Evolutionary conservation across 2,797 vertebrate genomes (phyloP).

Genomic region (Liasis olivaceus): DNA sequence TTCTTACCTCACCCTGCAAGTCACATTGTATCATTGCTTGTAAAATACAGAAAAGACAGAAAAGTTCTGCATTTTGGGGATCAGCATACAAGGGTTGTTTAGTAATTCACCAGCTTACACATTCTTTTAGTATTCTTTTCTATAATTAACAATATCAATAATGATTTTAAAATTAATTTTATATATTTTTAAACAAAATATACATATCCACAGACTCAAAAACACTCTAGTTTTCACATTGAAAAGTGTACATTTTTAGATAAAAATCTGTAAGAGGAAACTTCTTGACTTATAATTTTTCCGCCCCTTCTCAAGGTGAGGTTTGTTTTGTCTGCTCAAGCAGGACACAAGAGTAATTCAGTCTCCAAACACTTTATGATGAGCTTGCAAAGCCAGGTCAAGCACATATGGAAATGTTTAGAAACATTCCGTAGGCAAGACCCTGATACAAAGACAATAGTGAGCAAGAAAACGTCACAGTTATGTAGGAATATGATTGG

Average conservation of each 20-base stretch:
- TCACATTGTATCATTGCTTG: not conserved
- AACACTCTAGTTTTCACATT: not conserved
- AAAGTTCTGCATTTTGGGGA: too few species aligned
- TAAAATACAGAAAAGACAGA: not conserved
- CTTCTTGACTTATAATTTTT: not conserved
- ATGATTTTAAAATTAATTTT: not conserved
- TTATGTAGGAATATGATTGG: not conserved
- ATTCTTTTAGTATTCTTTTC: not conserved
- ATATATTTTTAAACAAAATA: not conserved
- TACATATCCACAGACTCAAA: not conserved
- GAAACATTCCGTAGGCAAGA: not conserved
- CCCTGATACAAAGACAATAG: not conserved
- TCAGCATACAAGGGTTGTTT: not conserved
- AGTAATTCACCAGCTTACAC: not conserved
- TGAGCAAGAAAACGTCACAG: not conserved
- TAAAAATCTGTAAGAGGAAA: not conserved
- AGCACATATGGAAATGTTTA: not conserved
- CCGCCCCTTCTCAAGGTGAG: not conserved
- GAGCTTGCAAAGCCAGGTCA: not conserved
- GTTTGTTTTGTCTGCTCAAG: not conserved
- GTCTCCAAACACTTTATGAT: not conserved
- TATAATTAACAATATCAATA: not conserved
- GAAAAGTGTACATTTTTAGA: not conserved
- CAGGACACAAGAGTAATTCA: not conserved
- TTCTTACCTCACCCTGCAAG: not conserved